A percentile compares a stretch with the other conserved stretches of the same genome.
Evolutionary conservation across 2,888 invertebrate species (phyloP).

Genomic region (Dorcus parallelipipedus): DNA sequence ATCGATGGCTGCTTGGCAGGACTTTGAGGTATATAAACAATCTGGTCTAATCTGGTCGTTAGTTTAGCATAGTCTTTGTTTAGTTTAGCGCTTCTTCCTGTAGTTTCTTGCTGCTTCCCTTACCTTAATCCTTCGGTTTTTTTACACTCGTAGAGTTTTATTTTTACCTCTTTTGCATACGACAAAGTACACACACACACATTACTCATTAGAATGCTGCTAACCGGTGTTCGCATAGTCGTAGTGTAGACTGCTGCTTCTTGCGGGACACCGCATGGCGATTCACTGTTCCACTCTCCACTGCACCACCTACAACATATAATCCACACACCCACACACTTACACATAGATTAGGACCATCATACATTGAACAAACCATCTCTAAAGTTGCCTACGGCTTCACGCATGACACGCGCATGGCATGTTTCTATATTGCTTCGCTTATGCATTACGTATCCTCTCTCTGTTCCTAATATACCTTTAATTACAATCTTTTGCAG

Average conservation of each 20-base stretch:
- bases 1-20: conserved; percentile 69
- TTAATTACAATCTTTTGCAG: conserved; percentile 63
- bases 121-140: conserved; percentile 17
- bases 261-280: conserved; percentile 47
- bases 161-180: conserved; percentile 13
- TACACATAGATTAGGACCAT: conserved; percentile 43
- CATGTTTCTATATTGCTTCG: conserved; percentile 22
- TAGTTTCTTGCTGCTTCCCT: conserved; percentile 39
- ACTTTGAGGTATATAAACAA: conserved; percentile 73
- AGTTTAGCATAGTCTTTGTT: conserved; percentile 49
- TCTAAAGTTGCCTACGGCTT: conserved; percentile 56
- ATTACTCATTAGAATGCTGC: conserved; percentile 18
- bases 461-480: background rate
- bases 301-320: conserved; percentile 27
- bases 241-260: conserved; percentile 36
- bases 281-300: conserved; percentile 25
- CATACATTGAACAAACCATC: conserved; percentile 53
- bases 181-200: conserved; percentile 4
- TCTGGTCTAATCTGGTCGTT: conserved; percentile 48
- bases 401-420: conserved; percentile 37
- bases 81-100: conserved; percentile 49
- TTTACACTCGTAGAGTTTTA: conserved; percentile 12
- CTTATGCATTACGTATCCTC: conserved; percentile 10
- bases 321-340: conserved; percentile 29
- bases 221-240: conserved; percentile 24